Base-by-base conservation (phyloP, 2,888 invertebrate species). In the Pollenia angustigena region DNA sequence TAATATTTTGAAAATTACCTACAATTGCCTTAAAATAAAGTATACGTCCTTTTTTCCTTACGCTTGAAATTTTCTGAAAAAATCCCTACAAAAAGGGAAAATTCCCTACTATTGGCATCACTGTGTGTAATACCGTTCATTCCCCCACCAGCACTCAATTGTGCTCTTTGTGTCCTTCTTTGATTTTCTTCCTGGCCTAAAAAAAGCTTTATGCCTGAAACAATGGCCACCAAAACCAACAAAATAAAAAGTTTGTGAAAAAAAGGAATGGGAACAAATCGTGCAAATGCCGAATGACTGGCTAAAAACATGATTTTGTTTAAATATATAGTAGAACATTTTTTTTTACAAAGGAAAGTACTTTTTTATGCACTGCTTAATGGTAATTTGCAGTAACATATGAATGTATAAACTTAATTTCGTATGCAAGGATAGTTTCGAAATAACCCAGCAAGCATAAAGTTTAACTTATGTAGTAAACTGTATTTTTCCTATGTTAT, bases 201-300 rank as follows among this genome's bases (percentile, higher is more conserved):
- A 68, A 81, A 74, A 62, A 23, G 16, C 11, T 32, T 68, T 69
- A n/a, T 78, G 48, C 46, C 60, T 60, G 10, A 68, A 84, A 84
- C 66, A 79, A 79, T 68, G 58, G 66, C 44, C 83, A 66, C 44
- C 50, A 79, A 74, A 74, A 46, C 23, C 58, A 60, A 74, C 58
- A 32, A 46, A n/a, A 50, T 50, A 62, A 64, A 71, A 64, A 64
- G 18, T 16, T 18, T 44, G 2, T 60, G 2, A 0, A 54, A 18
- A 64, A n/a, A 40, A 40, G 50, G 16, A 76, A 48, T 62, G 50
- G 52, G 16, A 62, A 76, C 18, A 64, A 74, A 50, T 58, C 46
- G 50, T 71, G 52, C 52, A 52, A 23, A 71, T 56, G 46, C 16
- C 23, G 56, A 42, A 4, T 56, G 48, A 48, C 64, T 52, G 64